These are phyloP conservation scores for Clarias fuscus DNA, from an alignment of 2,797 vertebrate genomes.

Conservation along the genomic window DNA sequence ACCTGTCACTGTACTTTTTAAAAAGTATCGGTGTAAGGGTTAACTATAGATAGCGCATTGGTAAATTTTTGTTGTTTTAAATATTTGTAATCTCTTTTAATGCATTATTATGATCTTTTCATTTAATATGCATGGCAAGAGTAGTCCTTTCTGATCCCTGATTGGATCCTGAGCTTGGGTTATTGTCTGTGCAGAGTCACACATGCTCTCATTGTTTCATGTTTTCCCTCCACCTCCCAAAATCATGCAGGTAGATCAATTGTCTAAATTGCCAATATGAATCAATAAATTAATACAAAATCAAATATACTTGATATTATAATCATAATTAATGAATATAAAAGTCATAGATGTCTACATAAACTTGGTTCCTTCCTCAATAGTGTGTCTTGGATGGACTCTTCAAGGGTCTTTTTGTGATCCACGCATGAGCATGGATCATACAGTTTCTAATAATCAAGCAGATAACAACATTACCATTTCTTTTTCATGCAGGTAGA, in stretches of 20 bases:
- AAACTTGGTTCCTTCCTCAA: background rate
- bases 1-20: no score
- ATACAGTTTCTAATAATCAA: background rate
- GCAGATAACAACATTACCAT: background rate
- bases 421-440: background rate
- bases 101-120: no score
- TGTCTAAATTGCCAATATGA: background rate
- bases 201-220: background rate
- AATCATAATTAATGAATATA: background rate
- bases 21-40: no score
- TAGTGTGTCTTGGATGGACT: background rate
- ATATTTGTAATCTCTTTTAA: background rate
- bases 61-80: background rate
- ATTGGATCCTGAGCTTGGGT: background rate
- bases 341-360: background rate
- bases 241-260: background rate
- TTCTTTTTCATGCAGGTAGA: slow-evolving; percentile 77
- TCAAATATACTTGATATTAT: background rate
- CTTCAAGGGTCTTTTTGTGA: background rate
- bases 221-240: background rate
- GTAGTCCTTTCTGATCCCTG: background rate
- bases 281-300: background rate
- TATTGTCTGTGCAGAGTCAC: background rate
- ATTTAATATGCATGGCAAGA: background rate
- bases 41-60: background rate